These are phyloP conservation scores for Steatornis caripensis DNA, from an alignment of 2,113 vertebrate species.

Conservation along the genomic window DNA sequence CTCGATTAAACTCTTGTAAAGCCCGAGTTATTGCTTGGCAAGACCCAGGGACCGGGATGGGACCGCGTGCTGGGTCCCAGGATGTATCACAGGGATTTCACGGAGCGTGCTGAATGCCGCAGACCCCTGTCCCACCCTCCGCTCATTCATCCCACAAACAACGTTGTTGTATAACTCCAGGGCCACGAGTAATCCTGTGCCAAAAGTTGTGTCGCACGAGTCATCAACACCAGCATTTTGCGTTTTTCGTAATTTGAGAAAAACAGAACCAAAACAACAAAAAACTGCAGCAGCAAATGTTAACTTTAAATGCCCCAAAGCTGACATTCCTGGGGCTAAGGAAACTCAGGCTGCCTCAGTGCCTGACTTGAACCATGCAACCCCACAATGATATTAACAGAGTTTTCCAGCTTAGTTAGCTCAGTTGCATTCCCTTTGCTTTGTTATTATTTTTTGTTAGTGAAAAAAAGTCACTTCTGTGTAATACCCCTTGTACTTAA, in stretches of 20 bases:
- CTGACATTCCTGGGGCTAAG: fast-evolving
- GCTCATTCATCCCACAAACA: neutral
- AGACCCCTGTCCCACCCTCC: neutral
- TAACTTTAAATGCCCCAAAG: neutral
- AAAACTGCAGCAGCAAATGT: neutral
- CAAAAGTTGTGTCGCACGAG: neutral
- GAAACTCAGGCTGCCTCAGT: neutral
- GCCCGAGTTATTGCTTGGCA: neutral
- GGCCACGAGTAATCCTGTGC: neutral
- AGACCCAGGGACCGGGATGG: neutral
- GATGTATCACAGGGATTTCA: neutral
- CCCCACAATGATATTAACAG: neutral
- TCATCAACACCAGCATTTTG: neutral
- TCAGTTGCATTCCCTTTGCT: neutral
- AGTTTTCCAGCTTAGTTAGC: neutral
- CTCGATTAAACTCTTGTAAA: neutral
- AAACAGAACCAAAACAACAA: neutral
- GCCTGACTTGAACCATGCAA: neutral
- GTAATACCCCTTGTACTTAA: neutral
- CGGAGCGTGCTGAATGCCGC: fast-evolving
- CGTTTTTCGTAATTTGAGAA: neutral
- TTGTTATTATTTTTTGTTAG: neutral
- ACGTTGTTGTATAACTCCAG: constrained; percentile 4
- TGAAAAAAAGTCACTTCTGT: neutral
- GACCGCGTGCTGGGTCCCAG: neutral